Base-by-base conservation (phyloP, 2,113 vertebrate species). In the Apus apus region DNA sequence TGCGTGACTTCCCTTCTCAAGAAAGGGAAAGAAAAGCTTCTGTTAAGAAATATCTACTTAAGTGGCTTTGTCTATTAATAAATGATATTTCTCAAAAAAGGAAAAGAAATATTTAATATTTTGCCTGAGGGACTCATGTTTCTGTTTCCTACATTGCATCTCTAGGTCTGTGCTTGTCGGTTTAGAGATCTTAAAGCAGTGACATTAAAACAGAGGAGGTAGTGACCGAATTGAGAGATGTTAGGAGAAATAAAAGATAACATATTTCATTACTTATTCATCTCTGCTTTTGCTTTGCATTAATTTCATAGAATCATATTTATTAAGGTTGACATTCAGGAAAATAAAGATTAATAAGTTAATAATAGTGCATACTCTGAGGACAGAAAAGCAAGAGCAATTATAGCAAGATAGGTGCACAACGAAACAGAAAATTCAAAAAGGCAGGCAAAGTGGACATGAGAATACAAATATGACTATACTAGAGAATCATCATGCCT, bases 61-160 rank as follows among this genome's bases (percentile, higher is more conserved):
- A 94, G 40, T 85, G 46, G 11, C 21, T 85, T 74, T 87, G 56
- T 60, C 87, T 87, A 82, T 68, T 56, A 94, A 94, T 83, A 91
- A 93, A 92, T 90, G 6, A 65, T 92, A 72, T 45, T 89, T 81
- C 27, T 62, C 15, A 61, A 68, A 71, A 82, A 60, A 60, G 3
- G 8, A 48, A 78, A 82, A 81, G 60, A 62, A 91, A 62, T 73
- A 74, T 78, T 93, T 94, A 78, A 64, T 60, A 34, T 89, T 70
- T 34, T 93, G 61, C 74, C 65, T 10, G 19, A 86, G 32, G 75
- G n/a, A 45, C 32, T 71, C 43, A 36, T 76, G 64, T 82, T 90
- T 83, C 85, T 81, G 15, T 78, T 77, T 94, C 75, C 19, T 84
- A 0, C 32, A 32, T 23, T 77, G 46, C 16, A 27, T 91, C 43